Percentiles rank a stretch among this genome's conserved stretches.
Conservation (phyloP, 2,797 vertebrate genomes). For the Chiroxiphia lanceolata region DNA sequence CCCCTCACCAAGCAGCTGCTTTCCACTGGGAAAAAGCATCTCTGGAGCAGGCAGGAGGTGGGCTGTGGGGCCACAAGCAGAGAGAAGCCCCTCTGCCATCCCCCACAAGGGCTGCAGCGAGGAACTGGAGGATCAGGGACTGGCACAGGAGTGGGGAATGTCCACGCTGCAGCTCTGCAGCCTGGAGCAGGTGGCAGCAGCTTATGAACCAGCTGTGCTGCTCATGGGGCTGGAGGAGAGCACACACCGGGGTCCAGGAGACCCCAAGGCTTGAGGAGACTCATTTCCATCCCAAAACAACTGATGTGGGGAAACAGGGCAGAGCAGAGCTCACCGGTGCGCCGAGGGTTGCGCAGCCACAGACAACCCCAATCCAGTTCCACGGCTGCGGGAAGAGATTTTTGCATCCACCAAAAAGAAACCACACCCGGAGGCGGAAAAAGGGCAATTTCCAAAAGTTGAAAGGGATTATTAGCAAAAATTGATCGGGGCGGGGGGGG, state of each 20-base stretch:
- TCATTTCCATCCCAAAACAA: not conserved
- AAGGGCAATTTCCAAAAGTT: slow-evolving; percentile 9
- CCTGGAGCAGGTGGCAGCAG: not conserved
- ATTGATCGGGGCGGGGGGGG: slow-evolving; percentile 13
- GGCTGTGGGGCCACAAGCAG: not conserved
- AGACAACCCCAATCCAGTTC: not conserved
- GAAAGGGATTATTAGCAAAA: slow-evolving; percentile 57
- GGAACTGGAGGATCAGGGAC: not conserved
- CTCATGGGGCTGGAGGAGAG: not conserved
- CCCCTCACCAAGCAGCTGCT: not conserved
- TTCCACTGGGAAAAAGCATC: not conserved
- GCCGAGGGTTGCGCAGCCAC: not conserved
- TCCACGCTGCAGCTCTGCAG: not conserved
- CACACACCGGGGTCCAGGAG: accelerated
- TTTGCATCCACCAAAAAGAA: not conserved
- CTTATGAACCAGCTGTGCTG: not conserved
- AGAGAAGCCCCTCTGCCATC: not conserved
- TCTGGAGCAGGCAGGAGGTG: not conserved
- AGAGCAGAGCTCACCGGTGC: not conserved
- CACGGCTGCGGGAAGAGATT: not conserved
- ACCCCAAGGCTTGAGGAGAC: not conserved
- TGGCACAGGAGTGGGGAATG: accelerated
- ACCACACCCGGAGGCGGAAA: not conserved
- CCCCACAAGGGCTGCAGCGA: accelerated
- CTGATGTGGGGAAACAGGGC: accelerated